Evolutionary conservation across 1,140 invertebrate species (phyloP), one percentile per base, ranked within the genome.

Genomic region (Chelonus insularis): DNA sequence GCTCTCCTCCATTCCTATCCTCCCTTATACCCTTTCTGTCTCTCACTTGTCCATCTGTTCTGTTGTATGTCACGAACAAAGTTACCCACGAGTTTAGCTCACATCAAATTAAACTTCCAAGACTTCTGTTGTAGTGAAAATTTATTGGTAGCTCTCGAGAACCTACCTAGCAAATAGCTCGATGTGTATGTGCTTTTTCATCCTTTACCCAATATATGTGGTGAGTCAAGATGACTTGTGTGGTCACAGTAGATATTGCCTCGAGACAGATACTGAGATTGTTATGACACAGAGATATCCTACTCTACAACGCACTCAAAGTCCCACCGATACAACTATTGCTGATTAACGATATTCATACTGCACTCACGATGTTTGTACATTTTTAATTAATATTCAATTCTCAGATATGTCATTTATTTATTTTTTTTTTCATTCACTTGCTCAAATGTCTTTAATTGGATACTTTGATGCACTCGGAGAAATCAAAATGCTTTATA

Each of bases 231-330:
- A 64, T 64, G 58, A 50, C 57, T 32, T 41, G 62, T 48, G 14
- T n/a, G n/a, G 32, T 12, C 50, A 37, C 21, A 65, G 59, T 58
- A 62, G 58, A 65, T 61, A 65, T 61, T 54, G 54, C 25, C 25
- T 37, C 62, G 63, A 65, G 58, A 61, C 63, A 65, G 63, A 62
- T 54, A 57, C n/a, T n/a, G 59, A 61, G 56, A 25, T 47, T 59
- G 62, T 65, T 65, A 61, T 62, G 55, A 65, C 63, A 61, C 59
- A n/a, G n/a, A n/a, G n/a, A n/a, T n/a, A n/a, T n/a, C n/a, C n/a
- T n/a, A n/a, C n/a, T n/a, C n/a, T n/a, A n/a, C n/a, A n/a, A n/a
- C n/a, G n/a, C n/a, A n/a, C n/a, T n/a, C n/a, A n/a, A n/a, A n/a
- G n/a, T n/a, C n/a, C n/a, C n/a, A n/a, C n/a, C n/a, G n/a, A n/a